Evolutionary conservation across 1,140 invertebrate species (phyloP), one percentile per base, ranked within the genome.

Genomic region (Rhagoletis pomonella): DNA sequence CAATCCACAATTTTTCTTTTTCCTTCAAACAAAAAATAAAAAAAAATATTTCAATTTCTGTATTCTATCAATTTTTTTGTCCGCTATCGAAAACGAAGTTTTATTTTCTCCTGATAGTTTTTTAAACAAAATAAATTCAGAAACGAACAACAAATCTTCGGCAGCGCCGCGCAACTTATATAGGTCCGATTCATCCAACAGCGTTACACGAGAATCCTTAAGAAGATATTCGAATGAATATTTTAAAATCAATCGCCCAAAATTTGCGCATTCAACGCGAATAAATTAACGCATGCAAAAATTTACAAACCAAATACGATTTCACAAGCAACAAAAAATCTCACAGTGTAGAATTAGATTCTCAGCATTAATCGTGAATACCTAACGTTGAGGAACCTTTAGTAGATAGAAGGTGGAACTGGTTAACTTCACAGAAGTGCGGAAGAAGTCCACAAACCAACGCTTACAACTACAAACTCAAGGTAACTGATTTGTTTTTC

Each of bases 251-350:
- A 29, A 29, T 29, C 29, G 29, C 29, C 29, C 60, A 14, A 62
- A 17, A 62, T n/a, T n/a, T 2, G 5, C 50, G 1, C 50, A 55
- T 55, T 55, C 44, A 77, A 29, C 17, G 67, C 12, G 12, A 67
- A 81, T 55, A 6, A 0, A 19, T 81, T 81, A 14, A 14, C 42
- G 42, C 10, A 44, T 73, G 12, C 67, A 12, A 81, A 29, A 29
- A 29, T 29, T 29, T 29, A 81, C 73, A 7, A 81, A 81, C 14
- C 19, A 81, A 73, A 73, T 73, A 81, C 50, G 47, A 81, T 19
- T 81, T 81, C 44, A n/a, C 69, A 50, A 77, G 69, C 19, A 81
- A 55, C 0, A 29, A 17, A 50, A 55, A 55, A 50, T 67, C 7
- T n/a, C 73, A 81, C 17, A 3, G 60, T 62, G 3, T 62, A 14